Percentiles rank a stretch among this genome's conserved stretches.
Evolutionary conservation across 2,797 vertebrate species (phyloP).

Genomic region (Antrozous pallidus): DNA sequence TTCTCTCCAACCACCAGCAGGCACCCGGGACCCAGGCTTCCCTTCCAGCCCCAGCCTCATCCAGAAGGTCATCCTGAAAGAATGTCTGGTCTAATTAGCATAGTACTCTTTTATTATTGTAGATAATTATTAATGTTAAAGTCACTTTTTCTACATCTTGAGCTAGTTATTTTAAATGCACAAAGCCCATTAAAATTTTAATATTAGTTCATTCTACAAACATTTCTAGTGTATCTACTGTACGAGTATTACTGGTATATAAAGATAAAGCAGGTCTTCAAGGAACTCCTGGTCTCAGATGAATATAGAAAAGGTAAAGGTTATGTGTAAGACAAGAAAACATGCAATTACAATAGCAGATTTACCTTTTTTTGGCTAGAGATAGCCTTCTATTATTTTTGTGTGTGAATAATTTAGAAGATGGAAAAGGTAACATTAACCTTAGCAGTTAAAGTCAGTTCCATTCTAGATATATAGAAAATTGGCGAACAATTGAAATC

Average conservation of each 20-base stretch:
- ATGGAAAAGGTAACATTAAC: background rate
- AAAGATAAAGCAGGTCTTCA: background rate
- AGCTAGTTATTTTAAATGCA: background rate
- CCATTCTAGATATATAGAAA: background rate
- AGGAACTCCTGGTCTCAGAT: background rate
- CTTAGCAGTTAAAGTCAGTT: background rate
- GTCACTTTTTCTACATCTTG: background rate
- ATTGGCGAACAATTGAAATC: background rate
- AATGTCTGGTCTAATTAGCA: no score
- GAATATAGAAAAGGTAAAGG: background rate
- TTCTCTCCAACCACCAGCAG: no score
- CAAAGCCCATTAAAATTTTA: background rate
- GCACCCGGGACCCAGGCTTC: no score
- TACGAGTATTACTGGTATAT: background rate
- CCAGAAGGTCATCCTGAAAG: no score
- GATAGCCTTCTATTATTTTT: background rate
- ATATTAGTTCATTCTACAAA: background rate
- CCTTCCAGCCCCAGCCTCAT: no score
- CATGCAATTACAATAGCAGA: background rate
- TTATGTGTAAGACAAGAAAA: background rate
- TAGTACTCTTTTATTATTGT: background rate
- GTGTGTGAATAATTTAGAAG: background rate
- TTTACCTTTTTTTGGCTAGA: background rate
- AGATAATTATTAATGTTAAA: background rate
- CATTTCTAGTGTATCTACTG: background rate